Evolutionary conservation across 53 echinoderm and acorn worm species (phyloP), one percentile per base, ranked within the genome.

Genomic region (Actinopyga echinites): DNA sequence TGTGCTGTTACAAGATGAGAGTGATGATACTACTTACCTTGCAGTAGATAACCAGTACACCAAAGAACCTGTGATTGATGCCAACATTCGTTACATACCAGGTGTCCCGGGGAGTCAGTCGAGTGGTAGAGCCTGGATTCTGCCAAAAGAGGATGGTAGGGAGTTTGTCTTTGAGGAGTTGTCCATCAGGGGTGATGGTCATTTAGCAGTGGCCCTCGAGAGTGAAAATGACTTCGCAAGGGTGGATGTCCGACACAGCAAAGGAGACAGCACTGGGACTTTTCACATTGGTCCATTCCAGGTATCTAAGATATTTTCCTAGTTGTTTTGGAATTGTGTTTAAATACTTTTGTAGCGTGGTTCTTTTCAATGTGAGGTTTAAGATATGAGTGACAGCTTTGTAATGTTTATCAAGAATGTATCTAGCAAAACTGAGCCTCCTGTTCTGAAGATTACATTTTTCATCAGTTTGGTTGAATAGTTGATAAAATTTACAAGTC

Each of bases 281-380:
- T 87, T 95, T 38, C 95, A 95, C 67, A 77, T 95, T 38, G 95
- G 95, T 44, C 95, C 92, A 30, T 74, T 86, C 31, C 95, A 94
- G 95, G 95, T 94, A 63, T 36, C 31, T 64, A 4, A 15, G 36
- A 49, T 3, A 21, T 31, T 2, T 34, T 19, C 35, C 9, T 44
- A 59, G 30, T 40, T 19, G 29, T 61, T 79, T 17, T 23, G 6
- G 71, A 29, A 60, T 25, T 17, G 30, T 8, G n/a, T 55, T 65
- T 0, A 57, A 37, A 43, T 34, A 65, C 40, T 10, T n/a, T n/a
- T n/a, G 7, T 40, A 40, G 40, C 40, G 7, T 40, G 40, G 7
- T 40, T 40, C 0, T 10, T 4, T 4, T 0, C 0, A 40, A 8
- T 3, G 7, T 1, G 40, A 40, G 40, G 10, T 0, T 40, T 40